phyloP scores from a whole-genome alignment of 53 echinoderm and acorn worm genomes.

The Astropecten irregularis region DNA sequence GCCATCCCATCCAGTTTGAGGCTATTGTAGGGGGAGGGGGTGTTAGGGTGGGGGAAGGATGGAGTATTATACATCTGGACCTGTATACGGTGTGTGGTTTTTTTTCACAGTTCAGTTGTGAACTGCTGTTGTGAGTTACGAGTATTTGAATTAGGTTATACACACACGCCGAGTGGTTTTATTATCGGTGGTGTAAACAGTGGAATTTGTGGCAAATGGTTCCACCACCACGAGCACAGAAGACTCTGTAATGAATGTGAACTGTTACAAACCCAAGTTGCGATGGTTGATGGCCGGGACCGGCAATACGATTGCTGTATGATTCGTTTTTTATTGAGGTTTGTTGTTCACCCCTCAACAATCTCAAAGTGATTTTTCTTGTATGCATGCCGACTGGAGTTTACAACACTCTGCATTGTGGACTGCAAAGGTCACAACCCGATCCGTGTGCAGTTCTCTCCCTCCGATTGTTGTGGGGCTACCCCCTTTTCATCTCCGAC shows the following conservation, averaged over 20 bases:
- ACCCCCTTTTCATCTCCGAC: neutral
- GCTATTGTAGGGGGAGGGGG: neutral
- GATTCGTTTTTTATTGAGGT: too few relatives aligned
- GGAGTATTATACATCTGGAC: neutral
- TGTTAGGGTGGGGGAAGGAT: neutral
- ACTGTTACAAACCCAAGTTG: conserved; percentile 9
- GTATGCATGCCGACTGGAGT: too few relatives aligned
- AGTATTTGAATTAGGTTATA: conserved; percentile 54
- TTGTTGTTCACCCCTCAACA: too few relatives aligned
- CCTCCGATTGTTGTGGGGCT: neutral
- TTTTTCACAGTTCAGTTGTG: too few relatives aligned
- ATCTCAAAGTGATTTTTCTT: too few relatives aligned
- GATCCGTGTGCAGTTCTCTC: neutral
- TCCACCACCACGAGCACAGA: neutral
- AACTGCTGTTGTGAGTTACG: too few relatives aligned
- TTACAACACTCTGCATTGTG: too few relatives aligned
- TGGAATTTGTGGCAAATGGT: conserved; percentile 46
- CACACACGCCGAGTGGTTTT: conserved; percentile 53
- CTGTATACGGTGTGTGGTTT: too few relatives aligned
- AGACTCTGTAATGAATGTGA: neutral
- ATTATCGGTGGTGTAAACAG: conserved; percentile 51
- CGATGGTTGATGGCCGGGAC: too few relatives aligned
- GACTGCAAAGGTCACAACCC: too few relatives aligned
- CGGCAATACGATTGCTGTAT: too few relatives aligned
- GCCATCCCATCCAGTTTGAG: too few relatives aligned